A percentile compares a stretch with the other conserved stretches of the same genome.
Conservation (phyloP, 2,113 vertebrate genomes). For the Porphyrio hochstetteri region DNA sequence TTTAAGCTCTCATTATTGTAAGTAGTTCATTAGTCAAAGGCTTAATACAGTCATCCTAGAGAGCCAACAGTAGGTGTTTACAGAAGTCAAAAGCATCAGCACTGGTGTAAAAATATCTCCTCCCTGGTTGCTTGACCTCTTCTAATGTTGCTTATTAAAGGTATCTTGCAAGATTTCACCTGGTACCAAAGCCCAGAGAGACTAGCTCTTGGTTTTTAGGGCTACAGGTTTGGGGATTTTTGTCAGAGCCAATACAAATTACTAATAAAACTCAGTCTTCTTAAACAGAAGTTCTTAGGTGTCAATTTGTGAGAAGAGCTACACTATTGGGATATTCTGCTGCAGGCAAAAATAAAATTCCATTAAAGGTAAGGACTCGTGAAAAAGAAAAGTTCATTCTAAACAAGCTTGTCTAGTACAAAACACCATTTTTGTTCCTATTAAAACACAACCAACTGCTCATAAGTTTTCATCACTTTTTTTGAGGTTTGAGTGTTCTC, state of each 20-base stretch:
- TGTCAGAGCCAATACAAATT: background rate
- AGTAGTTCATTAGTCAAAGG: background rate
- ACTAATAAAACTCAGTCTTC: background rate
- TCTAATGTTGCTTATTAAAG: background rate
- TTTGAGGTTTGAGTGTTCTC: background rate
- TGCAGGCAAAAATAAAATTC: background rate
- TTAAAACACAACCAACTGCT: background rate
- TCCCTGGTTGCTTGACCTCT: background rate
- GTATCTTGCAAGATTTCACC: background rate
- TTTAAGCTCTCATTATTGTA: background rate
- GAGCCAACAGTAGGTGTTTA: background rate
- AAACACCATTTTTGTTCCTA: background rate
- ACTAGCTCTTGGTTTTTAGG: background rate
- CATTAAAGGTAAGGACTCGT: background rate
- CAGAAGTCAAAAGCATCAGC: background rate
- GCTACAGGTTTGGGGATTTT: accelerated
- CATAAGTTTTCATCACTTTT: background rate
- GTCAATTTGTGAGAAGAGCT: background rate
- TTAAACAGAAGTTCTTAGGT: background rate
- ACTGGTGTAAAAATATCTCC: background rate
- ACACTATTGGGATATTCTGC: background rate
- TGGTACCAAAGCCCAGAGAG: background rate
- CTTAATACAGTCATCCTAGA: background rate
- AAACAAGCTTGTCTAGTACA: background rate
- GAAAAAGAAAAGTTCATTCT: background rate